Base-by-base conservation (phyloP, 1,140 invertebrate species). In the Vanessa tameamea region DNA sequence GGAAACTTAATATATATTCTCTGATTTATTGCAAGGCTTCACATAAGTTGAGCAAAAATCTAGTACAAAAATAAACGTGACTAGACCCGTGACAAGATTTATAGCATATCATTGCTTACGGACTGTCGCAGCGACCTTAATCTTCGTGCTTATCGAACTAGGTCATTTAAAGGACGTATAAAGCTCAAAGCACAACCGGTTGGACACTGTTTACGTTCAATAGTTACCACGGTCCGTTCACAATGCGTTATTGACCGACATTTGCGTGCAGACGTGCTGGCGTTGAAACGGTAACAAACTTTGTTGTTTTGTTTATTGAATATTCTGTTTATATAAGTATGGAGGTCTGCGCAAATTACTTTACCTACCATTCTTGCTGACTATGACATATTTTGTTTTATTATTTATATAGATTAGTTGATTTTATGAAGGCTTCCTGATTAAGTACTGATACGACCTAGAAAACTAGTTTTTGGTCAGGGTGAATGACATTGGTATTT, bases 91-190 rank as follows among this genome's bases (percentile, higher is more conserved):
- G 53, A 3, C 53, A 57, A 57, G 20, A 57, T 16, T 53, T 53
- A n/a, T 53, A 26, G 16, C 11, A 57, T 61, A 6, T 13, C 4
- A 61, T 61, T 37, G 31, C 13, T 37, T 37, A 61, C 11, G 57
- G 26, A 37, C 43, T 61, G 57, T 61, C 26, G 15, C 31, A 37
- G 65, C 51, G 76, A 72, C 77, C 75, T 75, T 79, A 77, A 72
- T 66, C 31, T 53, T 47, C 48, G 69, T 50, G 68, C 50, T 48
- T 73, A 57, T 69, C 16, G 20, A 76, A 70, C 57, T 76, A 65
- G 75, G 75, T 73, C 70, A 65, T 43, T 47, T 47, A 69, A 73
- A 76, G 75, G 75, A 76, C 75, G 75, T 48, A 48, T 47, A 67
- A 69, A 68, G 75, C 71, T 72, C 59, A 57, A 69, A 72, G 65